phyloP scores from a whole-genome alignment of 2,113 vertebrate species.

The Tenrec ecaudatus region DNA sequence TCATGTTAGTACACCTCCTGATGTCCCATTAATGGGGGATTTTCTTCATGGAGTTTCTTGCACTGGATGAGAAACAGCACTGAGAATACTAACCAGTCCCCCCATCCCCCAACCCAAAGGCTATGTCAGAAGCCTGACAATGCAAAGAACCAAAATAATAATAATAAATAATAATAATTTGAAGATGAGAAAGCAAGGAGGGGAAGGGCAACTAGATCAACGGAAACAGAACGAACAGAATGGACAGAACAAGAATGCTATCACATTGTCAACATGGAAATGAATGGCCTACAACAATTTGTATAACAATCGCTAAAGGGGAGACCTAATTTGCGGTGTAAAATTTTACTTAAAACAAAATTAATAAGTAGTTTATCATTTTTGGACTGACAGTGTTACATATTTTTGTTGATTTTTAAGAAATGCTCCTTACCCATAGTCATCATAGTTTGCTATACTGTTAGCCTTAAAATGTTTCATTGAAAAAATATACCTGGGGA shows the following conservation, averaged over 20 bases:
- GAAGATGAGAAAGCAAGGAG: too few relatives aligned
- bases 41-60: background rate
- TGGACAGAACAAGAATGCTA: too few relatives aligned
- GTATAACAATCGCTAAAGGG: too few relatives aligned
- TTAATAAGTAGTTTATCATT: background rate
- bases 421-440: background rate
- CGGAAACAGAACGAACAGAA: too few relatives aligned
- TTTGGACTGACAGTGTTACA: background rate
- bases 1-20: background rate
- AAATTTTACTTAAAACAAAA: too few relatives aligned
- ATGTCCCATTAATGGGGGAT: background rate
- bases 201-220: too few relatives aligned
- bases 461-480: background rate
- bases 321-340: too few relatives aligned
- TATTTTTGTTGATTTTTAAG: conserved; percentile 2
- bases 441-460: too few relatives aligned
- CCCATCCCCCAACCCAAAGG: background rate
- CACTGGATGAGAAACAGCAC: background rate
- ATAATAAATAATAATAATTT: background rate
- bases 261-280: too few relatives aligned
- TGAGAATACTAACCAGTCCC: background rate
- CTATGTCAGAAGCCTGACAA: conserved; percentile 11
- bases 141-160: background rate
- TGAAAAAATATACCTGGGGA: background rate
- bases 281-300: too few relatives aligned